Evolutionary conservation across 2,113 vertebrate genomes (phyloP), one percentile per base, ranked within the genome.

Genomic region (Mormyrus lacerda): DNA sequence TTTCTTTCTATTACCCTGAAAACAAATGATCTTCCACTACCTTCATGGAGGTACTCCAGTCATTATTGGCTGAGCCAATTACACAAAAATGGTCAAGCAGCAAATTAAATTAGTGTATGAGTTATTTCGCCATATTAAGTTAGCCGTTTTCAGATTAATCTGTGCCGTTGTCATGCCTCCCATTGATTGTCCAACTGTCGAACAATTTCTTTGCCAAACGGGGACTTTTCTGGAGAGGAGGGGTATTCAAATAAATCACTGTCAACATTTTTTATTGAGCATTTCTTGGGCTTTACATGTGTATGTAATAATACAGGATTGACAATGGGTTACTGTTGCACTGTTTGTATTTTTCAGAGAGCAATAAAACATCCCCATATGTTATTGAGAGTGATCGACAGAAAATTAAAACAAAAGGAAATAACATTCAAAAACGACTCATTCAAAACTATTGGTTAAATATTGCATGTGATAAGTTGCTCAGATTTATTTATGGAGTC

Each of bases 181-280:
- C 82, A 84, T 84, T 84, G 82, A 84, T 47, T 84, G 82, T 44
- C 82, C 82, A 84, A 84, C 82, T 84, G 82, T 84, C 82, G 44
- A 84, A 84, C 19, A 21, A 47, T 84, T 47, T 84, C 82, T 84
- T 84, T 84, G 82, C 82, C 82, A 84, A 84, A 44, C 35, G 39
- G 82, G 82, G 73, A 79, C 73, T 84, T 84, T 84, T 84, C 39
- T 47, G 21, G 45, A 84, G 21, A 45, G 82, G 44, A 42, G 73
- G 44, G 82, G 44, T 24, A 45, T 84, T 84, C 2, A 47, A 11
- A 84, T 47, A 84, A 84, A 84, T 84, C 44, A 84, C 82, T 84
- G 44, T 84, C 82, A 84, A 24, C 8, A 45, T 84, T 44, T 84
- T 79, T 24, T 84, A 82, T 82, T 82, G 39, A 82, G 42, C 76